Evolutionary conservation across 2,797 vertebrate genomes (phyloP).

Genomic region (Bucorvus abyssinicus): DNA sequence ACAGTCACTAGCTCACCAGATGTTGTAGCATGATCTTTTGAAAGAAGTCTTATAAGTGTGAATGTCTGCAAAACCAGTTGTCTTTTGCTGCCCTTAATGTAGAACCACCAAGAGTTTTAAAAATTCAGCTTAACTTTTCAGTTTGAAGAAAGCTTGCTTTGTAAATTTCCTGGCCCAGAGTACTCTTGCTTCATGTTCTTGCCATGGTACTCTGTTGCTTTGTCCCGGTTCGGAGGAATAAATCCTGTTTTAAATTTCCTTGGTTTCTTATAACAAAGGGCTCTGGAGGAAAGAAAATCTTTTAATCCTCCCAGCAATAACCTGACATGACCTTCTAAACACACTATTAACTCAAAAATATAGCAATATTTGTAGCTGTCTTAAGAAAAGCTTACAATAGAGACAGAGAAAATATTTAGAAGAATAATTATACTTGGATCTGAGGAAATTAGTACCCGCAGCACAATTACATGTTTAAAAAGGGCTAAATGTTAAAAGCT

Average conservation of each 20-base stretch:
- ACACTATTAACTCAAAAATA: conserved; percentile 57
- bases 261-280: conserved; percentile 73
- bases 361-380: conserved; percentile 58
- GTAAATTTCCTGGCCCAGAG: conserved; percentile 70
- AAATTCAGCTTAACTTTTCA: conserved; percentile 64
- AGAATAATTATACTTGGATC: background rate
- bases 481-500: conserved; percentile 34
- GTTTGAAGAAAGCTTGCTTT: conserved; percentile 62
- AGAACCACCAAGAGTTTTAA: conserved; percentile 60
- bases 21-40: background rate
- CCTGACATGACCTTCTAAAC: conserved; percentile 75
- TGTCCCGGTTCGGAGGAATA: conserved; percentile 71
- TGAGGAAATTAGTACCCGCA: conserved; percentile 14
- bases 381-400: conserved; percentile 44
- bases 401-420: conserved; percentile 11
- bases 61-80: conserved; percentile 46
- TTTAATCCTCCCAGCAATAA: conserved; percentile 72
- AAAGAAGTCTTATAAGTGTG: background rate
- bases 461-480: conserved; percentile 43
- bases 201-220: conserved; percentile 58
- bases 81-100: conserved; percentile 45
- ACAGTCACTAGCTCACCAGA: background rate
- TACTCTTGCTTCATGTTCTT: conserved; percentile 66
- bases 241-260: conserved; percentile 79
- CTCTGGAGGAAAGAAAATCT: conserved; percentile 72